These are phyloP conservation scores for Rhimphoctona megacephalus DNA, from an alignment of 2,888 invertebrate genomes.

Conservation along the genomic window DNA sequence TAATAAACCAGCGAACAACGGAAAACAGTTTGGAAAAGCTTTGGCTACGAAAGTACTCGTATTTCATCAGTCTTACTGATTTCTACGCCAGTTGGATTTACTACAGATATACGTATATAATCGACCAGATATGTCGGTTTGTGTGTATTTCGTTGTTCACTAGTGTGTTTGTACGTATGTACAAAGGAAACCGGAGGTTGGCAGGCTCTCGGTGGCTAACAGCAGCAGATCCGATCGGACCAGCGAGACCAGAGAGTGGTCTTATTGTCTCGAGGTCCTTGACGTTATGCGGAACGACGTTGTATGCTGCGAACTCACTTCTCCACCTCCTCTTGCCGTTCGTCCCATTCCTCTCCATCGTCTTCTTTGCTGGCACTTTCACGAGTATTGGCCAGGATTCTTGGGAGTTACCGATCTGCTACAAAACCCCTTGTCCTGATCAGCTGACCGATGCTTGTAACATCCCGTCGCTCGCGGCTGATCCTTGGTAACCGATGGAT, in stretches of 20 bases:
- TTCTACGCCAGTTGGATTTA: slow-evolving; percentile 20
- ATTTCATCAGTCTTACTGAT: slow-evolving; percentile 47
- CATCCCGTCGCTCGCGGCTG: neutral
- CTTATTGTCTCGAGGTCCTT: slow-evolving; percentile 78
- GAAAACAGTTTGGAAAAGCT: slow-evolving; percentile 47
- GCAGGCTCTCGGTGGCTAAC: slow-evolving; percentile 71
- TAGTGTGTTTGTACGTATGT: slow-evolving; percentile 38
- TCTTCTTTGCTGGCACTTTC: slow-evolving; percentile 29
- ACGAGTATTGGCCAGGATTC: slow-evolving; percentile 34
- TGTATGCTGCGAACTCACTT: slow-evolving; percentile 49
- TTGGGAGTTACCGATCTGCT: slow-evolving; percentile 33
- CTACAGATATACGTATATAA: neutral
- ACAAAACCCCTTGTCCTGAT: slow-evolving; percentile 24
- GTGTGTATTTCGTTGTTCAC: slow-evolving; percentile 19
- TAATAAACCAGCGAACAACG: slow-evolving; percentile 53
- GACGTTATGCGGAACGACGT: slow-evolving; percentile 71
- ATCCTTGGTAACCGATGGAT: slow-evolving; percentile 51
- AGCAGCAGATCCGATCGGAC: slow-evolving; percentile 76
- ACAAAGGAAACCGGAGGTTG: slow-evolving; percentile 70
- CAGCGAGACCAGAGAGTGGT: slow-evolving; percentile 70
- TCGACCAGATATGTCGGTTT: neutral
- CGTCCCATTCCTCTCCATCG: slow-evolving; percentile 30
- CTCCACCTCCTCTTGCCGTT: slow-evolving; percentile 7
- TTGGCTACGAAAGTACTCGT: slow-evolving; percentile 53
- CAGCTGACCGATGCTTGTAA: slow-evolving; percentile 53